Evolutionary conservation across 1,140 invertebrate species (phyloP).

Genomic region (Cecropterus lyciades): DNA sequence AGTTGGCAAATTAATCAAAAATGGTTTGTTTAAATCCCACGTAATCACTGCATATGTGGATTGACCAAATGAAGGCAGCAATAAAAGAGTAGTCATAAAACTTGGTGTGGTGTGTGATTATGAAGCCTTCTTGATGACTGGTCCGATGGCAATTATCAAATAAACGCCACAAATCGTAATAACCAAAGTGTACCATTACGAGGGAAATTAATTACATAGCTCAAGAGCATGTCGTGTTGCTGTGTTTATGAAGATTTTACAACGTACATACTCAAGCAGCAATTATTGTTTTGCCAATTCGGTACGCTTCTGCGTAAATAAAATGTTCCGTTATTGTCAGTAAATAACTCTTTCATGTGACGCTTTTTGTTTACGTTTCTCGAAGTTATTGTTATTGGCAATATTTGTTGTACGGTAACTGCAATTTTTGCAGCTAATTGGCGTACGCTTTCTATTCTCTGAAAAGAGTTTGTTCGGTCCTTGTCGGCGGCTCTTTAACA

Average conservation of each 20-base stretch:
- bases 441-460: conserved; percentile 30
- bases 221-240: neutral
- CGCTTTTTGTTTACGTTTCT: conserved; percentile 8
- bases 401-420: conserved; percentile 35
- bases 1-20: conserved; percentile 40
- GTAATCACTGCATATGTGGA: conserved; percentile 21
- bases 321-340: conserved; percentile 12
- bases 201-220: conserved; percentile 22
- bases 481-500: conserved; percentile 46
- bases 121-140: conserved; percentile 23
- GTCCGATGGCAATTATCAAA: conserved; percentile 48
- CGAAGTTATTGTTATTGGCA: conserved; percentile 8
- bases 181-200: conserved; percentile 23
- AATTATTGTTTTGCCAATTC: conserved; percentile 24
- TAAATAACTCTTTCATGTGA: conserved; percentile 18
- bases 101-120: conserved; percentile 43
- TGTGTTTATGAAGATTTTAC: neutral
- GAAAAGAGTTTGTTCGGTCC: conserved; percentile 45
- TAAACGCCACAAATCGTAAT: conserved; percentile 41
- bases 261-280: neutral
- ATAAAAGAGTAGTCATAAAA: conserved; percentile 63
- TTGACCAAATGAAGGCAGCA: conserved; percentile 28
- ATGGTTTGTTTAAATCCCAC: conserved; percentile 32
- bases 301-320: conserved; percentile 4
- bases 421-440: conserved; percentile 40